Evolutionary conservation across 2,113 vertebrate species (phyloP), one percentile per base, ranked within the genome.

Genomic region (Microtus pennsylvanicus): DNA sequence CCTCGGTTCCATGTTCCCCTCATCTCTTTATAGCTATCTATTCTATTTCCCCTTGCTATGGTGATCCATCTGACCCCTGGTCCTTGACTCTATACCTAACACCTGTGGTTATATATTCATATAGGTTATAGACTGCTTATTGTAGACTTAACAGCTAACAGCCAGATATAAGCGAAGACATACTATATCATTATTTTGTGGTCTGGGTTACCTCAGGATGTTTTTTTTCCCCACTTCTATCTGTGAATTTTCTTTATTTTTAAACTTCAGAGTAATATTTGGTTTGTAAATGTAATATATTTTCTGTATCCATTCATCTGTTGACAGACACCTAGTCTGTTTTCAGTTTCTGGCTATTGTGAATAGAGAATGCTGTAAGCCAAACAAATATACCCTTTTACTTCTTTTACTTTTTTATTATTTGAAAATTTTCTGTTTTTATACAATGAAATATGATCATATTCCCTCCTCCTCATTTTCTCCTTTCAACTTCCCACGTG

Each of bases 1-100:
- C 11, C 21, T 61, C 11, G 8, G 3, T 16, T 82, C 6, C 12
- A 13, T 6, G 13, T 35, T n/a, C 7, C 1, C 3, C 21, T 12
- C 10, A 38, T 26, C 11, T 35, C 38, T 58, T 82, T 21, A 38
- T 61, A 82, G 6, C 12, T 58, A 38, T 61, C 11, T 58, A n/a
- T n/a, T 58, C 11, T 61, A 82, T 82, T 82, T 82, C 33, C 12
- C 22, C 6, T 38, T 38, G 2, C 3, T 13, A 38, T 3, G 3
- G 11, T 38, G 11, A 38, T 38, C 6, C 4, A 38, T 22, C 10
- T 33, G 30, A 58, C 19, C 2, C 19, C 52, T 1, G 12, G 2
- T 22, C 33, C 50, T 58, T 52, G 6, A 14, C 35, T 81, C 33
- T n/a, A 24, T 26, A 58, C 1, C 21, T 14, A 82, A 82, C 5